phyloP scores from a whole-genome alignment of 2,888 invertebrate genomes.

The Amblyjoppa fuscipennis region DNA sequence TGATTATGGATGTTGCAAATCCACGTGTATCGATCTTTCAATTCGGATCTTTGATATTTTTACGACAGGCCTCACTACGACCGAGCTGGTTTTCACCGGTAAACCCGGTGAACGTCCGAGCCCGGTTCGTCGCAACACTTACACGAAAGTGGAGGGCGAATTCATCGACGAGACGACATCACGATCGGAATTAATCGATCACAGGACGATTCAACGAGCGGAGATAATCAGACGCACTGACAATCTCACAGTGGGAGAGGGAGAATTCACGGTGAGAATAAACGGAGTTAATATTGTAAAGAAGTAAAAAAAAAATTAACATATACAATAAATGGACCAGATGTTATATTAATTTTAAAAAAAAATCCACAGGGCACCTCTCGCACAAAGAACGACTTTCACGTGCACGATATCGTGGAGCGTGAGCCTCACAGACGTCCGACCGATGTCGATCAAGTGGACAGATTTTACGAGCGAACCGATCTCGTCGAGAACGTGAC shows the following conservation, averaged over 20 bases:
- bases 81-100: constrained; percentile 90
- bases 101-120: constrained; percentile 88
- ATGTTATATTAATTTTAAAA: not conserved
- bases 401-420: constrained; percentile 77
- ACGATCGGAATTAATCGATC: constrained; percentile 89
- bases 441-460: constrained; percentile 88
- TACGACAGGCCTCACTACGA: constrained; percentile 89
- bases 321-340: not conserved
- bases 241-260: constrained; percentile 89
- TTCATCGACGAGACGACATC: constrained; percentile 90
- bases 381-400: constrained; percentile 82
- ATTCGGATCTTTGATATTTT: constrained; percentile 49
- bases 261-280: constrained; percentile 85
- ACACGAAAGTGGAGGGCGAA: constrained; percentile 92
- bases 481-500: constrained; percentile 89
- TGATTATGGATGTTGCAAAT: not conserved
- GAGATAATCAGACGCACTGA: constrained; percentile 88
- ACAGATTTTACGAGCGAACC: constrained; percentile 78
- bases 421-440: constrained; percentile 86
- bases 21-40: not conserved
- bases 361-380: constrained; percentile 79
- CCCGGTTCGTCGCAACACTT: constrained; percentile 91
- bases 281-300: not conserved
- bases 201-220: constrained; percentile 88
- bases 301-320: not conserved